Conservation (phyloP, 2,888 invertebrate genomes). For the Erynnis tages region DNA sequence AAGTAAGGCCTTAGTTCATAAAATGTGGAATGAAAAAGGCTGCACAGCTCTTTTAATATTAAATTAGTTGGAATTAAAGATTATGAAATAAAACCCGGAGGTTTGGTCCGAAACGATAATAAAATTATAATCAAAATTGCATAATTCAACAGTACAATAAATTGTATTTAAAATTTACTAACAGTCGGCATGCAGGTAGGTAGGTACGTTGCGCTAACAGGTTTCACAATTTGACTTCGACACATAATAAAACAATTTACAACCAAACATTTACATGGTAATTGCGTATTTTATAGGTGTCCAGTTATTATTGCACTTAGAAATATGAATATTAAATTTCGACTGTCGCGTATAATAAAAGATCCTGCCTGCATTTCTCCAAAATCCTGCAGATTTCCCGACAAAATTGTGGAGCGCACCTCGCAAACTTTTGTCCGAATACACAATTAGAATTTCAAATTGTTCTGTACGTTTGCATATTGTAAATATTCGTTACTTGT, state of each 20-base stretch:
- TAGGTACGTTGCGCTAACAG: background rate
- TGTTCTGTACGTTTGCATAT: conserved; percentile 20
- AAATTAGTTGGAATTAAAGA: no score
- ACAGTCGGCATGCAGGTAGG: background rate
- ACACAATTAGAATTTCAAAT: conserved; percentile 25
- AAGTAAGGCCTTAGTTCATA: no score
- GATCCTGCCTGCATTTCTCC: conserved; percentile 2
- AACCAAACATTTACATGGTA: background rate
- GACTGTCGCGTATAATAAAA: conserved; percentile 11
- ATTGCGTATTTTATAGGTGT: background rate
- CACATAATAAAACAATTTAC: background rate
- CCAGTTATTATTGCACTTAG: background rate
- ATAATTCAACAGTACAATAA: background rate
- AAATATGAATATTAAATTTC: conserved; percentile 11
- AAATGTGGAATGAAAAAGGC: no score
- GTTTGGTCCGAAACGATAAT: no score
- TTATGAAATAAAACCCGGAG: no score
- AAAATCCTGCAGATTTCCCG: conserved; percentile 17
- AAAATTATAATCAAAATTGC: no score
- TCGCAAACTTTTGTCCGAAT: conserved; percentile 21
- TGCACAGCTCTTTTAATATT: no score
- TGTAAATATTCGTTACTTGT: conserved; percentile 11
- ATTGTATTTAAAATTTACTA: background rate
- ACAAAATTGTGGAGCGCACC: conserved; percentile 19
- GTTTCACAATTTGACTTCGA: background rate